phyloP scores from a whole-genome alignment of 2,113 vertebrate genomes.

The Heterochromis multidens region DNA sequence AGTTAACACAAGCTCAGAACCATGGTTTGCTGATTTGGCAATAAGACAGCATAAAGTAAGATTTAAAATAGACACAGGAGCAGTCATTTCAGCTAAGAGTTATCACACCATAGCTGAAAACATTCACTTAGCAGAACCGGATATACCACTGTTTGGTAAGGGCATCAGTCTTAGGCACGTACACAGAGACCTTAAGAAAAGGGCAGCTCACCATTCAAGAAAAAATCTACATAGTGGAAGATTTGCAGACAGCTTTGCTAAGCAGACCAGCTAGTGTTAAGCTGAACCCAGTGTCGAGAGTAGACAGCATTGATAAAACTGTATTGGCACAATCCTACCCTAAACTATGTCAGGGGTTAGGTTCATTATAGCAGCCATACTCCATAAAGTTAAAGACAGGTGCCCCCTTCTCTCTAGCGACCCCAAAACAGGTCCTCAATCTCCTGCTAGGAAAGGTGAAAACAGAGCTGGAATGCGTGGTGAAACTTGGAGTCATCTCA shows the following conservation, averaged over 20 bases:
- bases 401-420: background rate
- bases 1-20: background rate
- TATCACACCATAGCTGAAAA: background rate
- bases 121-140: background rate
- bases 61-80: background rate
- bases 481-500: background rate
- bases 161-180: background rate
- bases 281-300: background rate
- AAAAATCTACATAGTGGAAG: background rate
- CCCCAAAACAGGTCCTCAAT: background rate
- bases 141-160: background rate
- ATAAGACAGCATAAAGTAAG: background rate
- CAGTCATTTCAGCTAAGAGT: background rate
- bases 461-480: background rate
- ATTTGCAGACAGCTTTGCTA: background rate
- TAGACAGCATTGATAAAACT: background rate
- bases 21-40: background rate
- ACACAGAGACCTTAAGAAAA: background rate
- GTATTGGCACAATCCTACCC: background rate
- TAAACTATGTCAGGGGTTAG: slow-evolving; percentile 14
- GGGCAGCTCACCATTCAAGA: background rate
- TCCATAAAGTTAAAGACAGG: background rate
- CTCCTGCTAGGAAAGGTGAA: background rate
- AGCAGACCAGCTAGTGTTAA: background rate
- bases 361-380: background rate